A percentile compares a stretch with the other conserved stretches of the same genome.
Evolutionary conservation across 2,113 vertebrate genomes (phyloP).

Genomic region (Cynopterus brachyotis): DNA sequence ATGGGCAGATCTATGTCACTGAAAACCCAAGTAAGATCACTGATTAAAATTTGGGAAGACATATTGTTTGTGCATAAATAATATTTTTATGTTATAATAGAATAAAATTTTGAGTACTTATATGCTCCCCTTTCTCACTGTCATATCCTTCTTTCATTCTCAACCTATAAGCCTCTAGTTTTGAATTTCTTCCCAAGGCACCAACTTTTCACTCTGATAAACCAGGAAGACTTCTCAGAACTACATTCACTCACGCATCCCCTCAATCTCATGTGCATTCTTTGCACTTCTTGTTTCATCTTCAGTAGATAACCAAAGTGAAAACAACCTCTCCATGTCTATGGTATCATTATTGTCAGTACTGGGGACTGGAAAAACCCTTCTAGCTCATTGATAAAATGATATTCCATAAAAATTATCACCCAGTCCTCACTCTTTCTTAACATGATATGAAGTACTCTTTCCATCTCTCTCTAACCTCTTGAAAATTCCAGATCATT

Average conservation of each 20-base stretch:
- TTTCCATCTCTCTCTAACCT: neutral
- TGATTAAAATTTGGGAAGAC: neutral
- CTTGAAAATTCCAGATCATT: neutral
- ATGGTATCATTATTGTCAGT: neutral
- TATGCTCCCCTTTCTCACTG: neutral
- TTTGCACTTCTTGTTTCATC: neutral
- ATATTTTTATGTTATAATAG: neutral
- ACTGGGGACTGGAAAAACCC: neutral
- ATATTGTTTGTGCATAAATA: neutral
- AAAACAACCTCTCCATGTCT: neutral
- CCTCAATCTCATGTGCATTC: accelerated
- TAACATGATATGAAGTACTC: neutral
- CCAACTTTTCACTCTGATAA: neutral
- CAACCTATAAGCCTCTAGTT: neutral
- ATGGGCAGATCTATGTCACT: neutral
- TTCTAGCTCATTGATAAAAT: neutral
- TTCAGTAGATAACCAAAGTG: neutral
- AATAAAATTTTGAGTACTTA: neutral
- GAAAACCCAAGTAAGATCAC: neutral
- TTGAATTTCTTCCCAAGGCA: neutral
- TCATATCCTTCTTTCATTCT: neutral
- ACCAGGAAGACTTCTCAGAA: neutral
- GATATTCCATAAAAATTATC: neutral
- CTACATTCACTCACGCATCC: accelerated
- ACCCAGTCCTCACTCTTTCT: neutral